These are phyloP conservation scores for Erpetoichthys calabaricus DNA, from an alignment of 2,797 vertebrate species.

Conservation along the genomic window DNA sequence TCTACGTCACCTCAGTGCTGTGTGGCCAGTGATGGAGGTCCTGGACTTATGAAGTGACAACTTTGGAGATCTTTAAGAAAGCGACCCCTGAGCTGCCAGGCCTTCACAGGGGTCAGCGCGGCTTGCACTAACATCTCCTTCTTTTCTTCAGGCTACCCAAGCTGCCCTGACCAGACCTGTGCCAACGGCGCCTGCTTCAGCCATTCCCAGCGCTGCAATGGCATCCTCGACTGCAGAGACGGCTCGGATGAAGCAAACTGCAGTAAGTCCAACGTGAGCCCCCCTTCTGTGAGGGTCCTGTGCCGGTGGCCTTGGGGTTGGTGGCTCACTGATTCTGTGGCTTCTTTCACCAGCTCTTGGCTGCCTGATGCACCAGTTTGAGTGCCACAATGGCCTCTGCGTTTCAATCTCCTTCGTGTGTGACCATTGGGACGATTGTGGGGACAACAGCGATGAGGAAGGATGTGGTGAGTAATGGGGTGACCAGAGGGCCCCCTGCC, in stretches of 20 bases:
- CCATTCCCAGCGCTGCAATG: slow-evolving; percentile 44
- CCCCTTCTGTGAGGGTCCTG: not conserved
- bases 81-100: not conserved
- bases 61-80: too few relatives aligned
- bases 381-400: slow-evolving; percentile 47
- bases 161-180: slow-evolving; percentile 41
- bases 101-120: not conserved
- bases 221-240: slow-evolving; percentile 42
- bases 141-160: slow-evolving; percentile 36
- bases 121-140: not conserved
- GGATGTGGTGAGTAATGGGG: slow-evolving; percentile 37
- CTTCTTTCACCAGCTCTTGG: slow-evolving; percentile 25
- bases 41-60: too few relatives aligned
- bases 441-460: slow-evolving; percentile 49
- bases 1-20: too few relatives aligned
- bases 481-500: not conserved
- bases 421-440: slow-evolving; percentile 52
- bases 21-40: too few relatives aligned
- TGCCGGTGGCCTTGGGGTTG: not conserved
- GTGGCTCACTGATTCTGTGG: not conserved
- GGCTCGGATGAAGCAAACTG: slow-evolving; percentile 53
- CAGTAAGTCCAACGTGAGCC: slow-evolving; percentile 24
- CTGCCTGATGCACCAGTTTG: slow-evolving; percentile 37
- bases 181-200: slow-evolving; percentile 49
- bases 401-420: slow-evolving; percentile 37